Percentiles rank a stretch among this genome's conserved stretches.
Conservation (phyloP, 2,113 vertebrate species). For the Pipa parva region DNA sequence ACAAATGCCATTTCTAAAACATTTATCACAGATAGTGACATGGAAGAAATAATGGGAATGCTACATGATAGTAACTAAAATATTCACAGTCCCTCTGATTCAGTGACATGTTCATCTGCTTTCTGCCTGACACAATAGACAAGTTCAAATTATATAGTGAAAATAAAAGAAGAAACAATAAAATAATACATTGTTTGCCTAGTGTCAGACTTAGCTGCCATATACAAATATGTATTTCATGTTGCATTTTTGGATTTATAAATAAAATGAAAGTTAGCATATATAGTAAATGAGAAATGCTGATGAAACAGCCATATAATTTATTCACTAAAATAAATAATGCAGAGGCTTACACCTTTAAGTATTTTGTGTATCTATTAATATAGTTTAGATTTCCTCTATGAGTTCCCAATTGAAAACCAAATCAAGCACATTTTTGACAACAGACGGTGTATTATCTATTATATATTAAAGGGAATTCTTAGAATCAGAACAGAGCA, state of each 20-base stretch:
- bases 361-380: too few species aligned
- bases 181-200: slow-evolving; percentile 46
- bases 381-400: too few species aligned
- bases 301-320: too few species aligned
- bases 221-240: slow-evolving; percentile 16
- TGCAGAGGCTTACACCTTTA: too few species aligned
- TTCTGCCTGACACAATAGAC: slow-evolving; percentile 51
- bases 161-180: background rate
- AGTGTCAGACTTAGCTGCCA: background rate
- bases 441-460: too few species aligned
- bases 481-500: too few species aligned
- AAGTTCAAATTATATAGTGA: slow-evolving; percentile 49
- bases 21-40: slow-evolving; percentile 53
- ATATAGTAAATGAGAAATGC: too few species aligned
- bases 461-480: too few species aligned
- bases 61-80: slow-evolving; percentile 46
- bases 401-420: too few species aligned
- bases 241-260: slow-evolving; percentile 26
- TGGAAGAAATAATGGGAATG: slow-evolving; percentile 50
- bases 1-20: slow-evolving; percentile 61
- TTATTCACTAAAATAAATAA: too few species aligned
- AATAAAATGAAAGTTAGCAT: too few species aligned
- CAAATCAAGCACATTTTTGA: too few species aligned
- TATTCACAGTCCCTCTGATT: slow-evolving; percentile 42
- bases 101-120: slow-evolving; percentile 50